These are phyloP conservation scores for Aselliscus stoliczkanus DNA, from an alignment of 2,797 vertebrate genomes.

Conservation along the genomic window DNA sequence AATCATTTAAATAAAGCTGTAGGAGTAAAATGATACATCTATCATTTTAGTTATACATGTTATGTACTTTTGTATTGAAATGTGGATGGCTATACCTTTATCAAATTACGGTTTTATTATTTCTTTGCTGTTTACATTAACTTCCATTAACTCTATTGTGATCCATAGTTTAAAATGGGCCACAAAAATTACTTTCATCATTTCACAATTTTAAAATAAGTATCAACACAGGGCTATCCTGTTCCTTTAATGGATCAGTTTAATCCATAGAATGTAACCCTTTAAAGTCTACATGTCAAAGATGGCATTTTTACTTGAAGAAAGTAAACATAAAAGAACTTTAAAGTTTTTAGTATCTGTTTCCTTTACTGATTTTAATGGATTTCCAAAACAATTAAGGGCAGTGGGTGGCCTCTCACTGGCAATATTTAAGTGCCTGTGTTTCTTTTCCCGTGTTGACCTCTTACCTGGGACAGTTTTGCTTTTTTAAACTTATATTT, in stretches of 20 bases:
- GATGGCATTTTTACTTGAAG: constrained; percentile 66
- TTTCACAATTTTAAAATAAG: constrained; percentile 79
- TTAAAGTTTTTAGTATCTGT: constrained; percentile 68
- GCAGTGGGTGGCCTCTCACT: constrained; percentile 61
- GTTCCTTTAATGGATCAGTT: constrained; percentile 79
- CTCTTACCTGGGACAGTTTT: constrained; percentile 32
- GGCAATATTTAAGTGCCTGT: constrained; percentile 36
- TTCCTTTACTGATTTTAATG: constrained; percentile 69
- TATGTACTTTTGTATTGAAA: constrained; percentile 73
- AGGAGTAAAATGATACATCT: constrained; percentile 75
- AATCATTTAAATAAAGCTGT: constrained; percentile 68
- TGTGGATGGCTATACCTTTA: constrained; percentile 73
- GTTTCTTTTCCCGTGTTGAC: constrained; percentile 40
- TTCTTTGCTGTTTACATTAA: constrained; percentile 80
- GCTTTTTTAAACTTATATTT: constrained; percentile 37
- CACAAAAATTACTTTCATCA: constrained; percentile 80
- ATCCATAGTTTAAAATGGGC: constrained; percentile 79
- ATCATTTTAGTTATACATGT: constrained; percentile 71
- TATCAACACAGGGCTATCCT: constrained; percentile 74
- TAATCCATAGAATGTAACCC: constrained; percentile 80
- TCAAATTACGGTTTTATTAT: constrained; percentile 80
- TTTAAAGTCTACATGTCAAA: constrained; percentile 83
- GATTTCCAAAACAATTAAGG: constrained; percentile 51
- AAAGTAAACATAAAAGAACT: constrained; percentile 67
- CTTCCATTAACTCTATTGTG: constrained; percentile 83